Conservation (phyloP, 1,140 invertebrate species). For the Leptopilina clavipes region DNA sequence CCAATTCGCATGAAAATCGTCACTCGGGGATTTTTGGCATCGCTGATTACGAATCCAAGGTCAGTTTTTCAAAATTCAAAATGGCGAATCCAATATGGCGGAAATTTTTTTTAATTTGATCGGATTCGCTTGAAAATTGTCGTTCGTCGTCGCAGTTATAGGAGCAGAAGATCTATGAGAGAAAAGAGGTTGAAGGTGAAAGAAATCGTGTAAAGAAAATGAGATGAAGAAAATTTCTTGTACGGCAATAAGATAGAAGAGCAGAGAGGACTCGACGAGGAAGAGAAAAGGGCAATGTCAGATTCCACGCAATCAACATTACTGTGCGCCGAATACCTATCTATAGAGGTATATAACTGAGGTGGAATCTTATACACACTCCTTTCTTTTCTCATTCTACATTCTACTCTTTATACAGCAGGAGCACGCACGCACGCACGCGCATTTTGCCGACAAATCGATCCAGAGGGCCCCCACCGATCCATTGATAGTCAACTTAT, state of each 20-base stretch:
- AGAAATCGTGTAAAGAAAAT: not conserved
- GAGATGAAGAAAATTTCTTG: too few relatives aligned
- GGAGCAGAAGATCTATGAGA: too few relatives aligned
- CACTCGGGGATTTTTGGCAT: too few relatives aligned
- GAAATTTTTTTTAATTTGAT: too few relatives aligned
- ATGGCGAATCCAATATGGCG: too few relatives aligned
- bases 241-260: not conserved
- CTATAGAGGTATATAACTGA: not conserved
- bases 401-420: not conserved
- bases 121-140: too few relatives aligned
- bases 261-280: too few relatives aligned
- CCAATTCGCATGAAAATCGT: too few relatives aligned
- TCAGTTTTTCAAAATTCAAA: too few relatives aligned
- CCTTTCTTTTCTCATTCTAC: not conserved
- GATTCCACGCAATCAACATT: conserved; percentile 64
- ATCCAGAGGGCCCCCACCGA: not conserved
- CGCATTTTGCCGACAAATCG: conserved; percentile 29
- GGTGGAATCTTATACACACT: conserved; percentile 9
- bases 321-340: conserved; percentile 40
- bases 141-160: too few relatives aligned
- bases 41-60: too few relatives aligned
- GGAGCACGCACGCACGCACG: not conserved
- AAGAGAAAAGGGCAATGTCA: conserved; percentile 44
- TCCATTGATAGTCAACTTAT: conserved; percentile 19
- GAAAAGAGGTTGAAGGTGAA: not conserved